These are phyloP conservation scores for Phanerotoma sp. DNA, from an alignment of 2,888 invertebrate genomes.

Conservation along the genomic window DNA sequence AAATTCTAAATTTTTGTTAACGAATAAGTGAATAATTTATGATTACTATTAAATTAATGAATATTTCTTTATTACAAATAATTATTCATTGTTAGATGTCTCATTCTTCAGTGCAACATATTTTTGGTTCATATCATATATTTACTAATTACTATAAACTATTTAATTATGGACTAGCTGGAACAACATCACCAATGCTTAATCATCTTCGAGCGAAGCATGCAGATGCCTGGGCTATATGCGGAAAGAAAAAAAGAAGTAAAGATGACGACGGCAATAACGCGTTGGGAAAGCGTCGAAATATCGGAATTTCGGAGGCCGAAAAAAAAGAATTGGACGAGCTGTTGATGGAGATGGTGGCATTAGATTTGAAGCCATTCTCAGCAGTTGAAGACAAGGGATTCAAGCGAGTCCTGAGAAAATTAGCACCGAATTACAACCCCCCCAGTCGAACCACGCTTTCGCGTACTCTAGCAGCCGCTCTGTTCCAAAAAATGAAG, in stretches of 20 bases:
- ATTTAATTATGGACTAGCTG: not conserved
- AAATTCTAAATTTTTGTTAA: no score
- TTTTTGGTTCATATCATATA: no score
- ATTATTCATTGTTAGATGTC: no score
- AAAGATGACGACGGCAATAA: not conserved
- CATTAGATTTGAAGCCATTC: conserved; percentile 15
- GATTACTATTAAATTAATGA: no score
- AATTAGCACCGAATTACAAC: conserved; percentile 5
- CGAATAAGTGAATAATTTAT: no score
- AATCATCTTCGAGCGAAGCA: not conserved
- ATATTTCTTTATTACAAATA: no score
- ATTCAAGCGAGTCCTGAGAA: conserved; percentile 4
- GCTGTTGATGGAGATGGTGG: conserved; percentile 18
- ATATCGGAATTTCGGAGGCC: no score
- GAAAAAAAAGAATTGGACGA: conserved; percentile 12
- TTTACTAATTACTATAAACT: no score
- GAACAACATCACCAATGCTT: not conserved
- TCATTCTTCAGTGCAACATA: no score
- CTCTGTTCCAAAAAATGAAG: conserved; percentile 10
- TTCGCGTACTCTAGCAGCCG: conserved; percentile 5
- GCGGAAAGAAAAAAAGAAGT: not conserved
- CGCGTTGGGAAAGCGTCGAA: no score
- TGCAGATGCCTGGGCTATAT: not conserved
- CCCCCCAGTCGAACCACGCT: conserved; percentile 10
- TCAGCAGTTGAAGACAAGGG: conserved; percentile 10